Conservation (phyloP, 2,113 vertebrate genomes). For the Tenebrosternarchus preto region DNA sequence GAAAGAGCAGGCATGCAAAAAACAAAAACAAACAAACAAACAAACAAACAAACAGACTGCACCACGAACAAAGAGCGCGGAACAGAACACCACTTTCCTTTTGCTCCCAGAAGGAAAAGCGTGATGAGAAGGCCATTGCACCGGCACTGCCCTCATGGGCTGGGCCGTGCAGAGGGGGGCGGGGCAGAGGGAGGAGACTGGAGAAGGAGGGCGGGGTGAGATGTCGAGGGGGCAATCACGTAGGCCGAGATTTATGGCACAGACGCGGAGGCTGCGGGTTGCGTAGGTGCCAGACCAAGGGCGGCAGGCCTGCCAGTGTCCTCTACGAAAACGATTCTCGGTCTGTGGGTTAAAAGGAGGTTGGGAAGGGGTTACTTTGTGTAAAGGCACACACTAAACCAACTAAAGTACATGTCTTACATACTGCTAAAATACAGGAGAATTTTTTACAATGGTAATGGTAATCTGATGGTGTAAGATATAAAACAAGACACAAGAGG, state of each 20-base stretch:
- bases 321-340: conserved; percentile 44
- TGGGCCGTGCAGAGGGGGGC: conserved; percentile 56
- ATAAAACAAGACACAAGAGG: not conserved
- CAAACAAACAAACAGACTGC: conserved; percentile 52
- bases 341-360: conserved; percentile 51
- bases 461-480: not conserved
- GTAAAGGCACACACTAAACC: not conserved
- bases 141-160: conserved; percentile 74
- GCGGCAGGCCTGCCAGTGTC: conserved; percentile 43
- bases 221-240: conserved; percentile 37
- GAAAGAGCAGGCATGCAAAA: conserved; percentile 26
- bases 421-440: no score
- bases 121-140: conserved; percentile 95
- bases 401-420: not conserved
- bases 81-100: conserved; percentile 88
- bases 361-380: conserved; percentile 36
- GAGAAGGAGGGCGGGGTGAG: conserved; percentile 46
- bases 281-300: conserved; percentile 48
- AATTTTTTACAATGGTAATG: no score
- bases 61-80: conserved; percentile 45
- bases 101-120: conserved; percentile 98
- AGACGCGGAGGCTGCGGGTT: conserved; percentile 22
- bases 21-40: not conserved
- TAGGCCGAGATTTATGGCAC: conserved; percentile 49
- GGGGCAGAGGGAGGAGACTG: conserved; percentile 48